Evolutionary conservation across 2,888 invertebrate genomes (phyloP).

Genomic region (Smittia sp.): DNA sequence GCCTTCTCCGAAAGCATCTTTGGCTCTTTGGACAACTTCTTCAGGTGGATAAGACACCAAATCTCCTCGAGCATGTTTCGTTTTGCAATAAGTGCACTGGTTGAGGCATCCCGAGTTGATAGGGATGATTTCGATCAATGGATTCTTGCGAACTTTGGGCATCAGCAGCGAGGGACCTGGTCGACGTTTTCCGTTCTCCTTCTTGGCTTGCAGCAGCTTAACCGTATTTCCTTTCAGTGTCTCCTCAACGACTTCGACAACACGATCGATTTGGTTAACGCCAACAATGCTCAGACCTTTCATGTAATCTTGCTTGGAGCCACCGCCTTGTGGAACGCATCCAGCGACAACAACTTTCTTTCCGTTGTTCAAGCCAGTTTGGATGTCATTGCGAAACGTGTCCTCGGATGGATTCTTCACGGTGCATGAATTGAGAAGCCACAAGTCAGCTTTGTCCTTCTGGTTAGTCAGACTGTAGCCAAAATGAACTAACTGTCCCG

Average conservation of each 20-base stretch:
- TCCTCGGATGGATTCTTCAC: slow-evolving; percentile 98
- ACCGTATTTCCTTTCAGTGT: slow-evolving; percentile 88
- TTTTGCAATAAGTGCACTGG: slow-evolving; percentile 98
- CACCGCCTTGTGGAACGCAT: slow-evolving; percentile 89
- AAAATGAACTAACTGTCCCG: slow-evolving; percentile 83
- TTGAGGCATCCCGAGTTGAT: slow-evolving; percentile 96
- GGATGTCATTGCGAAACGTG: slow-evolving; percentile 85
- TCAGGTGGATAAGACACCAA: slow-evolving; percentile 90
- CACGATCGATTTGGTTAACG: slow-evolving; percentile 96
- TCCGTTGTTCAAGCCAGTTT: slow-evolving; percentile 67
- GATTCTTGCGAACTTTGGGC: slow-evolving; percentile 94
- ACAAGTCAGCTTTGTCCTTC: slow-evolving; percentile 80
- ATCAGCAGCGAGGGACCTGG: slow-evolving; percentile 85
- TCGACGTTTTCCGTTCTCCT: slow-evolving; percentile 69
- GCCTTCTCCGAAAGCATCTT: slow-evolving; percentile 85
- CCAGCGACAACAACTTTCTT: slow-evolving; percentile 94
- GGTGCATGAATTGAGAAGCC: slow-evolving; percentile 94
- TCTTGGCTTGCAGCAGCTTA: slow-evolving; percentile 76
- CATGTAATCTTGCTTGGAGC: slow-evolving; percentile 52
- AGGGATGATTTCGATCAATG: slow-evolving; percentile 93
- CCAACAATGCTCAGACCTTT: slow-evolving; percentile 91
- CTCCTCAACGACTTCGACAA: slow-evolving; percentile 97
- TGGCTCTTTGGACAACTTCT: slow-evolving; percentile 83
- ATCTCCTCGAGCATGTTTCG: slow-evolving; percentile 95
- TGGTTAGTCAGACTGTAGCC: slow-evolving; percentile 83